Conservation (phyloP, 2,113 vertebrate species). For the Rhagologus leucostigma region DNA sequence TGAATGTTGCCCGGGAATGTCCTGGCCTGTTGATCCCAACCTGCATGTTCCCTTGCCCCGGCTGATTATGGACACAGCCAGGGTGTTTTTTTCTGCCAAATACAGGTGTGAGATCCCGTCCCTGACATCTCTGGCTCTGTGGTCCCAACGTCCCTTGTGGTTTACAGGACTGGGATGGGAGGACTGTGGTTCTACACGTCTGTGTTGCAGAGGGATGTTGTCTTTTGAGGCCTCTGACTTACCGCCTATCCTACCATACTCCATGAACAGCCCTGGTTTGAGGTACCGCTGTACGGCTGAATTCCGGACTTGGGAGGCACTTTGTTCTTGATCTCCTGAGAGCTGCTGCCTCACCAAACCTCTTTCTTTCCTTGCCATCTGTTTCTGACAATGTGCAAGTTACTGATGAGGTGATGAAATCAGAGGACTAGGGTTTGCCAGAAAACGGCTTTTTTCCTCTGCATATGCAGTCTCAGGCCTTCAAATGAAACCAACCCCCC, state of each 20-base stretch:
- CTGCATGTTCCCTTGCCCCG: fast-evolving
- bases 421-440: conserved; percentile 10
- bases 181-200: not conserved
- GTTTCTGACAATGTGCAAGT: conserved; percentile 25
- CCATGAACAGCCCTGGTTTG: not conserved
- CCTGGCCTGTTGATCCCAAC: not conserved
- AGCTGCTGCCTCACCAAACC: not conserved
- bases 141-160: fast-evolving
- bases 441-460: not conserved
- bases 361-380: conserved; percentile 7
- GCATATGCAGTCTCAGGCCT: not conserved
- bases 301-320: not conserved
- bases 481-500: not conserved
- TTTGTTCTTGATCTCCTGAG: not conserved
- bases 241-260: not conserved
- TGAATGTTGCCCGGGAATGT: not conserved
- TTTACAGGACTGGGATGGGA: not conserved
- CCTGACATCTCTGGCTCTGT: not conserved
- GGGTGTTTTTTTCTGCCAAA: not conserved
- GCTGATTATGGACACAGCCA: fast-evolving
- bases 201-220: not conserved
- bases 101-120: fast-evolving
- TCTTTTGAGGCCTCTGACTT: not conserved
- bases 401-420: conserved; percentile 50
- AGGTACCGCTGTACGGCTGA: not conserved